Conservation (phyloP, 1,140 invertebrate species). For the Cydia splendana region DNA sequence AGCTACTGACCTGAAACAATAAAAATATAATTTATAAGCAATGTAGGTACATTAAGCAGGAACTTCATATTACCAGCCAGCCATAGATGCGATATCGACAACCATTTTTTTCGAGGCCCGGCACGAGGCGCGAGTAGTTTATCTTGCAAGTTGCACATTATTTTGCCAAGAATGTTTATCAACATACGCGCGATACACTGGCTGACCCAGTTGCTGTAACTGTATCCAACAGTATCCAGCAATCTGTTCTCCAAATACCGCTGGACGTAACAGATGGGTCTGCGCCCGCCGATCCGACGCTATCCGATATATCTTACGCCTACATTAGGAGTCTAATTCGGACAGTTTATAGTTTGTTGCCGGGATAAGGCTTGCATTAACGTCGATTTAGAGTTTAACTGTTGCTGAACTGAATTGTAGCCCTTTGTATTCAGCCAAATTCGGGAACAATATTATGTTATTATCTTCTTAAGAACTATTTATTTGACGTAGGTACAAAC, state of each 20-base stretch:
- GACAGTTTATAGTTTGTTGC: constrained; percentile 28
- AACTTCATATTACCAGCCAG: not conserved
- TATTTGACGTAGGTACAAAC: no score
- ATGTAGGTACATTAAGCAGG: not conserved
- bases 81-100: not conserved
- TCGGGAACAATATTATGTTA: not conserved
- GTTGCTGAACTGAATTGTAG: not conserved
- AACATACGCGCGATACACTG: constrained; percentile 18
- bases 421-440: not conserved
- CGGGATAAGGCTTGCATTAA: constrained; percentile 14
- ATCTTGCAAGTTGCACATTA: constrained; percentile 15
- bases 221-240: constrained; percentile 31
- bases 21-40: not conserved
- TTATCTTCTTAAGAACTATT: no score
- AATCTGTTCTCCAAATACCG: constrained; percentile 31
- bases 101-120: not conserved
- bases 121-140: not conserved
- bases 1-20: constrained; percentile 12
- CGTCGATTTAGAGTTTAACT: not conserved
- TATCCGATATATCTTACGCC: constrained; percentile 26
- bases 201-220: constrained; percentile 21
- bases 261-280: constrained; percentile 27
- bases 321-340: constrained; percentile 27
- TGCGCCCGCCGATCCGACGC: constrained; percentile 4
- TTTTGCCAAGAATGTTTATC: constrained; percentile 21